Evolutionary conservation across 1,140 invertebrate genomes (phyloP), one percentile per base, ranked within the genome.

Genomic region (Episyrphus balteatus): DNA sequence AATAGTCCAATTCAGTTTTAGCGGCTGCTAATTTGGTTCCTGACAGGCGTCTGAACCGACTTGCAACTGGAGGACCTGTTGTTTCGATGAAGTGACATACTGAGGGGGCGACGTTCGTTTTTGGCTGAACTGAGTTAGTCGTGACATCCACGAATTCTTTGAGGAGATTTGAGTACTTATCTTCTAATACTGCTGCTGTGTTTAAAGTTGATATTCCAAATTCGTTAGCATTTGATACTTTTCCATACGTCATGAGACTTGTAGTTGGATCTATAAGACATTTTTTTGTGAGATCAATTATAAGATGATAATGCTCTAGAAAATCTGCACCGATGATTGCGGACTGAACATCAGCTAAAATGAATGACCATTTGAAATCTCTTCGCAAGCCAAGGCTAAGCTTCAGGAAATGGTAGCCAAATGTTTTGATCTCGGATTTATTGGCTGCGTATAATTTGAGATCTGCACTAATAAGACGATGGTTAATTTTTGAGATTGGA

Each of bases 251-350:
- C 13, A 19, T 18, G 14, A 18, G 26, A 17, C 0, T 55, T 62
- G 38, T 42, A 37, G 41, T 14, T 26, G 48, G 42, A 19, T 70
- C 65, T 13, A 66, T 46, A 12, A 70, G 45, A 3, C 54, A 49
- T 10, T 51, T 38, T 14, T 55, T 46, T 21, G 50, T 44, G 7
- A 67, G 26, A 50, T 71, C 63, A 2, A 70, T 56, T 1, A 71
- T 42, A 12, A 71, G 43, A 2, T 55, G 50, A 49, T 55, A 62
- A 46, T 64, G 40, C 0, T 31, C 17, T 9, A 73, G 47, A 39
- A 70, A 68, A 44, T 71, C 66, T 11, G 67, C 62, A 42, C 66
- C 63, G 1, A 70, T 53, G 5, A 70, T 68, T 26, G 21, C 21
- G 3, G 21, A 26, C 21, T 26, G 21, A 26, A 26, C 21, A 26